Percentiles rank a stretch among this genome's conserved stretches.
phyloP scores from a whole-genome alignment of 1,140 invertebrate genomes.

The Hestina assimilis region DNA sequence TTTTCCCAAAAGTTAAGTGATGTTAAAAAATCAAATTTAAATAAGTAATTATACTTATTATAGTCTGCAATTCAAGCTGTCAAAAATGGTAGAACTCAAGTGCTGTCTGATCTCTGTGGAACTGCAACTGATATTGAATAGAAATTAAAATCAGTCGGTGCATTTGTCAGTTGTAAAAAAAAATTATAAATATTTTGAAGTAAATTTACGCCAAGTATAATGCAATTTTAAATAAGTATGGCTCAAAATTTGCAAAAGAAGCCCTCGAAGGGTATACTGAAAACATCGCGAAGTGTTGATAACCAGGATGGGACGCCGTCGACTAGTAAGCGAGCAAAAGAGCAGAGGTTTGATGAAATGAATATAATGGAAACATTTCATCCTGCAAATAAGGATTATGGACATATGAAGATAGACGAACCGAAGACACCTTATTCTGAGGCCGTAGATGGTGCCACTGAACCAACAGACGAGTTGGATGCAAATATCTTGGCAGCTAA shows the following conservation, averaged over 20 bases:
- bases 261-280: conserved; percentile 94
- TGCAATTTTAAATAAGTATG: conserved; percentile 53
- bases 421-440: conserved; percentile 95
- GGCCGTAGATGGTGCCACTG: conserved; percentile 85
- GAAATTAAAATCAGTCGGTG: conserved; percentile 6
- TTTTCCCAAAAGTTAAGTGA: too few species aligned
- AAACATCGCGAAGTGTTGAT: conserved; percentile 91
- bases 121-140: not conserved
- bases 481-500: conserved; percentile 88
- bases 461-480: conserved; percentile 87
- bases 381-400: conserved; percentile 99
- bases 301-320: conserved; percentile 61
- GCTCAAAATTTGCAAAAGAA: conserved; percentile 81
- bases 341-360: conserved; percentile 99
- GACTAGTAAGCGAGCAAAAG: conserved; percentile 82
- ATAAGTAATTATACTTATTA: too few species aligned
- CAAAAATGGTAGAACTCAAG: not conserved
- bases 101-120: not conserved
- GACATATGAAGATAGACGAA: conserved; percentile 99
- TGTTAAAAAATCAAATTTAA: too few species aligned
- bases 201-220: conserved; percentile 31
- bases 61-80: too few species aligned
- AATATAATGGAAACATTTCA: conserved; percentile 99
- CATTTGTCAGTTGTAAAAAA: conserved; percentile 20
- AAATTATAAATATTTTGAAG: conserved; percentile 16